Base-by-base conservation (phyloP, 1,140 invertebrate genomes). In the Capitella teleta region DNA sequence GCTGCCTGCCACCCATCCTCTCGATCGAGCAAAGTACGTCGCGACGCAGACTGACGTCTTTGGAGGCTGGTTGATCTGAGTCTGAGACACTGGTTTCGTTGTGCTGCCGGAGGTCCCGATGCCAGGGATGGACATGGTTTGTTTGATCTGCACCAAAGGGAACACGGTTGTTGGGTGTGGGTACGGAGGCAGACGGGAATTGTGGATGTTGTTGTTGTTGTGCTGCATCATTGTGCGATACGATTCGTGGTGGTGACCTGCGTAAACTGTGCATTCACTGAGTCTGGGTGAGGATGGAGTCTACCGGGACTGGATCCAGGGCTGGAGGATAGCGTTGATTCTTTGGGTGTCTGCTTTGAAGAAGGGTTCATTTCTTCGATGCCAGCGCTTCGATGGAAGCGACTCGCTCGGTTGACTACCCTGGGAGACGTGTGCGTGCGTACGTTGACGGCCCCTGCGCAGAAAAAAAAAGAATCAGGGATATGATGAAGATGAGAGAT, bases 301-400 rank as follows among this genome's bases (percentile, higher is more conserved):
- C n/a, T n/a, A 68, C 69, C 62, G 47, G 66, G 57, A 25, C 49
- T 41, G 16, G 66, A 65, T 18, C 66, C 67, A 30, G 75, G 74
- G 53, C 74, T 76, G n/a, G 66, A 66, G n/a, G 75, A 73, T 16
- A 81, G 45, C 14, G 21, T 77, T 59, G 86, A 88, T 60, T 83
- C 83, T 8, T 81, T 66, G 0, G 84, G 84, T 21, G 65, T 85
- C 76, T 53, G 78, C 28, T 24, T 49, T 19, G 60, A 60, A n/a
- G n/a, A n/a, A n/a, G n/a, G n/a, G 72, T 67, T 62, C 41, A 69
- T 60, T 25, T 79, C 77, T 55, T 78, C 82, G 30, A 98, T 70
- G 6, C 94, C 95, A 44, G 93, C 92, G 59, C 89, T 95, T 58
- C 88, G 80, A 66, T 97, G 91, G 74, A 96, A 98, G 58, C 92